Evolutionary conservation across 2,888 invertebrate genomes (phyloP), one percentile per base, ranked within the genome.

Genomic region (Argyresthia goedartella): DNA sequence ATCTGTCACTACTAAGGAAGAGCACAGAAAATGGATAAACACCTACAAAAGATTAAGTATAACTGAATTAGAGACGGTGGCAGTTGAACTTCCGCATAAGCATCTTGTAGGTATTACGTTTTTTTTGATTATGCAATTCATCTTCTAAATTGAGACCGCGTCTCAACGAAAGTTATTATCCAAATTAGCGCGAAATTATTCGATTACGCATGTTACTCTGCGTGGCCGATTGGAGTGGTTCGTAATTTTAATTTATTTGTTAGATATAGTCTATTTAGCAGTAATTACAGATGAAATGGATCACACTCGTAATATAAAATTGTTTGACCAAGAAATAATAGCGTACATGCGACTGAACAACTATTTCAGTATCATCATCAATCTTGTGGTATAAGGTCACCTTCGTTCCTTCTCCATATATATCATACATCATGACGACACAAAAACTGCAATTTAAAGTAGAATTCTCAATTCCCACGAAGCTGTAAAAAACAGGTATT

Each of bases 1-100:
- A 72, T 73, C 79, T 79, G 76, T 75, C 73, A 71, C 79, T 80
- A 66, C 66, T 66, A 67, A 64, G 63, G 66, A 71, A 73, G 76
- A 78, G 50, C 41, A 51, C 44, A 51, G 43, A 51, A 51, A 51
- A 44, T 51, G 8, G 9, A 14, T 51, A n/a, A 11, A 13, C 33
- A 35, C 43, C 44, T 50, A 50, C 25, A 42, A 50, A 42, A 16
- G 25, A 42, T 50, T 50, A 49, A 49, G 11, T 39, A 11, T 47
- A 34, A 15, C 9, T 8, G 1, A 10, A 51, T 42, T 54, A 53
- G 51, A 52, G 54, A 47, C 53, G 52, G 51, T 52, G 35, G 51
- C 52, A 52, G 44, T 49, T 50, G 55, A 51, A 51, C 51, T 54
- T 56, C 47, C 49, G 52, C 53, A 51, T 66, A 36, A 34, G 36